Evolutionary conservation across 2,113 vertebrate species (phyloP), one percentile per base, ranked within the genome.

Genomic region (Melanotaenia duboulayi): DNA sequence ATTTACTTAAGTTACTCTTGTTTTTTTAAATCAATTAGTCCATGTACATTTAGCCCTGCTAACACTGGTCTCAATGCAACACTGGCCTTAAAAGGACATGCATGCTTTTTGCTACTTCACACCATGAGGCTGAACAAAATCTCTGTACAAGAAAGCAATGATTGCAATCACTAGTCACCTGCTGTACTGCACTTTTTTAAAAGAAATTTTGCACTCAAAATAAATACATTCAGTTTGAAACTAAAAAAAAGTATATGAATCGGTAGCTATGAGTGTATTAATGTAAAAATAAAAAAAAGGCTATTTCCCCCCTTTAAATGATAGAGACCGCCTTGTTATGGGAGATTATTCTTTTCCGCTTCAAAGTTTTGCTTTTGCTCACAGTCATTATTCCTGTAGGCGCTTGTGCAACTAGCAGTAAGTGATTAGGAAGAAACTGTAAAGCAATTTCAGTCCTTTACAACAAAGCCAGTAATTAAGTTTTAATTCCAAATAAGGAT

Each of bases 401-500:
- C 16, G n/a, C 19, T 20, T 64, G 28, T 5, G 25, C 46, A 39
- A 20, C 42, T 35, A 8, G 25, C 48, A 10, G 69, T 40, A 8
- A 44, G 44, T 46, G 44, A 76, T 72, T 65, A 52, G 19, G 12
- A 57, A 25, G 9, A 39, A 80, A 59, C 2, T 1, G 2, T 11
- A 23, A 54, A 24, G 58, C 39, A 55, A 35, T 62, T 54, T 56
- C 4, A 22, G 54, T 69, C 24, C 50, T 44, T 68, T n/a, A 19
- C 48, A 65, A 64, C 32, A 65, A 62, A 12, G 19, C 49, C 48
- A 66, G 61, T 28, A 40, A 55, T 64, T 8, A 57, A 3, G n/a
- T 13, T 44, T 0, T 25, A 46, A 65, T 82, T 51, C 76, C 82
- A 81, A 85, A 76, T 81, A 85, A 68, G 79, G 84, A 3, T 52